Conservation (phyloP, 2,113 vertebrate species). For the Varanus komodoensis region DNA sequence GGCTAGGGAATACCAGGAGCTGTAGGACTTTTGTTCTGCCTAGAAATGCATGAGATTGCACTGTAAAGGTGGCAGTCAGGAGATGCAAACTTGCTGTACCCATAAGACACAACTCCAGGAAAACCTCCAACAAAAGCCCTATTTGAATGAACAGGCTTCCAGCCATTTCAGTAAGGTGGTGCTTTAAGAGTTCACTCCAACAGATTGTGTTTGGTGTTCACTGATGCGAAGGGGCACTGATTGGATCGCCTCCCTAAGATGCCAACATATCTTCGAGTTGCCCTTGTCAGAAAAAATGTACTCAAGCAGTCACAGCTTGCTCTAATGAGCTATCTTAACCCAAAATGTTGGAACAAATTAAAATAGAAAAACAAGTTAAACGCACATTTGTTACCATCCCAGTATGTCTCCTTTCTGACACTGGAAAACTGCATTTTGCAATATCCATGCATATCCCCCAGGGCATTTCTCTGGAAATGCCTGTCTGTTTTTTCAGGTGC, state of each 20-base stretch:
- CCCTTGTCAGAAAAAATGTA: not conserved
- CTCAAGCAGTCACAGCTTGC: not conserved
- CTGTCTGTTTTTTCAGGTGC: slow-evolving; percentile 18
- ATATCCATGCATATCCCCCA: not conserved
- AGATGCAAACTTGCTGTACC: not conserved
- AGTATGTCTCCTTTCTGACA: not conserved
- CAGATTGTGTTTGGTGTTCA: no score
- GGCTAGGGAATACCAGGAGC: no score
- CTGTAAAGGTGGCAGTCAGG: not conserved
- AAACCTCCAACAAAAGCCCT: not conserved
- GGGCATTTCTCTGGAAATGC: not conserved
- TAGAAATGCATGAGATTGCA: no score
- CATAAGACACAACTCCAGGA: not conserved
- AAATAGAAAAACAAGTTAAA: not conserved
- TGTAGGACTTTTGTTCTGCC: no score
- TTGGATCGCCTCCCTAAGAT: not conserved
- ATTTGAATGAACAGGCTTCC: not conserved
- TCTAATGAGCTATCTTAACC: not conserved
- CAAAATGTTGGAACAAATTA: not conserved
- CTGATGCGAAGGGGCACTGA: no score
- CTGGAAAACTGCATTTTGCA: not conserved
- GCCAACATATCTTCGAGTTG: not conserved
- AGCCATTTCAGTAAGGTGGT: slow-evolving; percentile 18
- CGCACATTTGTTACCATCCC: not conserved
- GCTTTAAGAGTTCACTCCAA: not conserved